Conservation (phyloP, 1,140 invertebrate genomes). For the Drosophila auraria region DNA sequence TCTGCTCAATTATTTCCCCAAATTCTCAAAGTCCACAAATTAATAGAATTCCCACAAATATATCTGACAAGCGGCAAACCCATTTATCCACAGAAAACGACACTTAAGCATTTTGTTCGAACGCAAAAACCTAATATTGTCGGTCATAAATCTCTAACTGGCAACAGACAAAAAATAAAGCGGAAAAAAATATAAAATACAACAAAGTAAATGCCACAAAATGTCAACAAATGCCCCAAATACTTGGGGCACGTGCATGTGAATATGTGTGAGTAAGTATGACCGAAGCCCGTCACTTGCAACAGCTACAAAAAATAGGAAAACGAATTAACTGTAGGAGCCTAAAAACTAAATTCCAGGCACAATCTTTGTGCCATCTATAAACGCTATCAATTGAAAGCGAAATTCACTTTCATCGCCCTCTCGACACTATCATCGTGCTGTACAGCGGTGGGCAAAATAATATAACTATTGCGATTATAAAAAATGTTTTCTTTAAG, state of each 20-base stretch:
- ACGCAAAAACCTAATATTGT: conserved; percentile 45
- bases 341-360: conserved; percentile 11
- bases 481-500: neutral
- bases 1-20: no score
- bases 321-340: neutral
- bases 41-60: conserved; percentile 18
- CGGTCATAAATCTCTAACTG: conserved; percentile 58
- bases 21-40: conserved; percentile 3
- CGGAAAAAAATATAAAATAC: conserved; percentile 33
- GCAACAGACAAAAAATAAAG: conserved; percentile 24
- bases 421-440: conserved; percentile 8
- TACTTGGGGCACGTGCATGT: conserved; percentile 56
- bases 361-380: conserved; percentile 25
- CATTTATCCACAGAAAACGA: conserved; percentile 19
- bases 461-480: neutral
- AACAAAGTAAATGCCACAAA: conserved; percentile 56
- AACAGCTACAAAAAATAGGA: conserved; percentile 12
- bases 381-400: conserved; percentile 60
- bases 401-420: conserved; percentile 50
- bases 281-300: conserved; percentile 37
- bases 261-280: conserved; percentile 14
- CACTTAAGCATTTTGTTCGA: conserved; percentile 22
- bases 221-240: conserved; percentile 75
- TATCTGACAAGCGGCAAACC: conserved; percentile 18
- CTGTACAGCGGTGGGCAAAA: neutral